Base-by-base conservation (phyloP, 2,797 vertebrate species). In the Channallabes apus region DNA sequence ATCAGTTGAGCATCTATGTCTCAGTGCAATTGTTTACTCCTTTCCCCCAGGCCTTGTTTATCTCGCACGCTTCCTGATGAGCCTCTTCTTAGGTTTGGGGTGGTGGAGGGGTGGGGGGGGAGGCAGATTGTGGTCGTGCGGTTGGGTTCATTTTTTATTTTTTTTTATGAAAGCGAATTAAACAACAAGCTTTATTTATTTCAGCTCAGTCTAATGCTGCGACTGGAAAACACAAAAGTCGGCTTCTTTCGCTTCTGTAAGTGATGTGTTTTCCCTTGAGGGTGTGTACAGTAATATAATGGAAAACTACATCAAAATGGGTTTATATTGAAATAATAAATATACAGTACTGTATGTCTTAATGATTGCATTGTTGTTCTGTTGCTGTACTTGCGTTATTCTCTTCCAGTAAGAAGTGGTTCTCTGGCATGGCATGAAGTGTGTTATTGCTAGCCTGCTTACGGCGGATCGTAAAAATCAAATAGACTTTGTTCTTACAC, bases 1-100 rank as follows among this genome's bases (percentile, higher is more conserved):
- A 93, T 94, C 93, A 93, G 91, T 83, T 4, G 38, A 24, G 80
- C 89, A 88, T 91, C 90, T 73, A 83, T 77, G 83, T 88, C 84
- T 59, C 86, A 64, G 83, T 68, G 72, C 51, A 89, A 32, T 82
- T 92, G 90, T 94, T 93, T 93, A 92, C 90, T 81, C 83, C 83
- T 35, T 88, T 90, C 88, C 88, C 67, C 79, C 85, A 51, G 83
- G 88, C 84, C 0, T 27, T 94, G 93, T 94, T 94, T 94, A 93
- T 91, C 89, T 87, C 89, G 76, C 22, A 17, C 83, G 80, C 89
- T 94, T 94, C 92, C 92, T 93, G 92, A 92, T 88, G 85, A 90
- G 90, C 84, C 85, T 82, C 38, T 81, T 86, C 71, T 81, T 61
- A 85, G 76, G 80, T 82, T 84, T 92, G 85, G 89, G 46, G 46